Evolutionary conservation across 2,888 invertebrate species (phyloP).

Genomic region (Lasioglossum leucozonium): DNA sequence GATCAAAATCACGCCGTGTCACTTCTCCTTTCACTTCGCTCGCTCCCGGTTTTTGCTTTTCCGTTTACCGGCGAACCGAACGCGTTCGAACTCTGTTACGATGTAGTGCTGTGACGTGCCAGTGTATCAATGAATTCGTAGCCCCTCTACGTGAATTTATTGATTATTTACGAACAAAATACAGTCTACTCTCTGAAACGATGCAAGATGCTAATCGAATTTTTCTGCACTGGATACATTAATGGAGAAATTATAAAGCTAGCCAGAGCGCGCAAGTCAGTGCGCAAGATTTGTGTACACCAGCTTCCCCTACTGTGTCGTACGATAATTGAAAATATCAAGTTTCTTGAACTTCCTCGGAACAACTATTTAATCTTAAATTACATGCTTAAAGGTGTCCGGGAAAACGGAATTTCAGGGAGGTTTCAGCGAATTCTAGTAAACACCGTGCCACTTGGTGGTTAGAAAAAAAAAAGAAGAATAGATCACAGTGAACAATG

Average conservation of each 20-base stretch:
- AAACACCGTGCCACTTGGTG: background rate
- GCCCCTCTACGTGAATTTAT: background rate
- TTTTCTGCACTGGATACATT: background rate
- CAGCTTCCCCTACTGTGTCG: background rate
- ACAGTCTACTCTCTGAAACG: background rate
- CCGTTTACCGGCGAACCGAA: background rate
- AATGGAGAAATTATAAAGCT: background rate
- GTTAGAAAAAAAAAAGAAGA: background rate
- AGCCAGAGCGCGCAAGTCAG: too few species aligned
- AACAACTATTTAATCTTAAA: too few species aligned
- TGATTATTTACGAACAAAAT: background rate
- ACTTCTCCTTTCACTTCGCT: conserved; percentile 26
- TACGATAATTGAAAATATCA: background rate
- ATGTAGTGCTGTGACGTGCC: background rate
- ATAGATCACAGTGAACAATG: background rate
- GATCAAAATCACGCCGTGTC: conserved; percentile 13
- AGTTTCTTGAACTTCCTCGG: background rate
- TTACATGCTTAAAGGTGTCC: background rate
- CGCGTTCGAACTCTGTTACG: background rate
- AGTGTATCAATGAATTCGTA: background rate
- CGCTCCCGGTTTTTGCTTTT: conserved; percentile 10
- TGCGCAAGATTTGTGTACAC: too few species aligned
- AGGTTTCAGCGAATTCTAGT: background rate
- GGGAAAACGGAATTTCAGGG: background rate
- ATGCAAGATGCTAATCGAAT: background rate